phyloP scores from a whole-genome alignment of 2,113 vertebrate species.

The Riparia riparia region DNA sequence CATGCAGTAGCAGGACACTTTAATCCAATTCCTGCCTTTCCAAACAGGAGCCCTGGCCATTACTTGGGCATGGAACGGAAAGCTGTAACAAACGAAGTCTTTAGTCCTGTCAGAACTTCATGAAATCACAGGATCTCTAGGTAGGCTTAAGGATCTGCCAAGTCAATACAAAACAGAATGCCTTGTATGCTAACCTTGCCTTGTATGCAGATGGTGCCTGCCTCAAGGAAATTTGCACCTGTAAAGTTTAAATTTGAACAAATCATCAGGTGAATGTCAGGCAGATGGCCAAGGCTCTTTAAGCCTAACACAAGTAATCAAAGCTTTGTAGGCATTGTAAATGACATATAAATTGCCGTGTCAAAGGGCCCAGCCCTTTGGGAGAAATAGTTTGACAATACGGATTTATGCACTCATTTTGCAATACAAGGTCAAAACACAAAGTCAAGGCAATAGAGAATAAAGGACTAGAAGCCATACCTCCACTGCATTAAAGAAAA shows the following conservation, averaged over 20 bases:
- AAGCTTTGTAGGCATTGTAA: not conserved
- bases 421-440: not conserved
- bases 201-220: not conserved
- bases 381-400: not conserved
- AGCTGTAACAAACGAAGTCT: not conserved
- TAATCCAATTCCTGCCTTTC: not conserved
- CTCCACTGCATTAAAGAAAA: not conserved
- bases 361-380: not conserved
- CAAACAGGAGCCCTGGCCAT: not conserved
- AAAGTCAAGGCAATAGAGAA: not conserved
- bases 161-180: not conserved
- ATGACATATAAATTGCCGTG: conserved; percentile 18
- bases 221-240: conserved; percentile 6
- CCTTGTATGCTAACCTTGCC: not conserved
- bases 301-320: not conserved
- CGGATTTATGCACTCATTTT: conserved; percentile 22
- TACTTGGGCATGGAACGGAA: not conserved
- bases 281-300: not conserved
- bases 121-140: not conserved
- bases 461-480: not conserved
- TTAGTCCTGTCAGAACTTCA: not conserved
- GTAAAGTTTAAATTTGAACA: conserved; percentile 10
- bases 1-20: not conserved
- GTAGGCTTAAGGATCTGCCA: not conserved
- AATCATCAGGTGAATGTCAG: not conserved